Conservation (phyloP, 2,797 vertebrate species). For the Arctocebus calabarensis region DNA sequence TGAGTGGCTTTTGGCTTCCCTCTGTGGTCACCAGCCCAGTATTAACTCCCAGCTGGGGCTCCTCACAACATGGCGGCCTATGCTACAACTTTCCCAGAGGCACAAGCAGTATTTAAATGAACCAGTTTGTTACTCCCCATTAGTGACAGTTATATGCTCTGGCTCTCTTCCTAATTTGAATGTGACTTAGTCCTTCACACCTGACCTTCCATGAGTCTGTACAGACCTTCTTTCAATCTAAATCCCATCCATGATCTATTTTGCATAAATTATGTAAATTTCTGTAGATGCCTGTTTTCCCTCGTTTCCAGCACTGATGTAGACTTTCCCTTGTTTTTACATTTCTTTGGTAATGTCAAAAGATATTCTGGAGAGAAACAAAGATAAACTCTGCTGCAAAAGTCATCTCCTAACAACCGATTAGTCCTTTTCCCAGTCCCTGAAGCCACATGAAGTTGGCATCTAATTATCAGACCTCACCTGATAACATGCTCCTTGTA, state of each 20-base stretch:
- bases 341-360: neutral
- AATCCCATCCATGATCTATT: neutral
- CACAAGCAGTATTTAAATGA: neutral
- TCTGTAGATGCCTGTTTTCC: neutral
- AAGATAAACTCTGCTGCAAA: neutral
- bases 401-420: neutral
- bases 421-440: neutral
- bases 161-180: neutral
- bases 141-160: neutral
- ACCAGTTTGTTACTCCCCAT: neutral
- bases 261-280: neutral
- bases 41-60: neutral
- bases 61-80: rapidly evolving
- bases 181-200: neutral
- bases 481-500: slow-evolving; percentile 32
- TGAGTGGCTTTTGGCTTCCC: no score
- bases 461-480: slow-evolving; percentile 66
- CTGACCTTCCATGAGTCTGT: neutral
- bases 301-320: neutral
- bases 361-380: neutral
- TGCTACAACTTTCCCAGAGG: neutral
- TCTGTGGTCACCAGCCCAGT: neutral
- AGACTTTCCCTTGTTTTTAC: neutral
- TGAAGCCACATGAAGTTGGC: neutral
- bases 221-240: neutral